These are phyloP conservation scores for Calameuta filiformis DNA, from an alignment of 2,888 invertebrate genomes.

Conservation along the genomic window DNA sequence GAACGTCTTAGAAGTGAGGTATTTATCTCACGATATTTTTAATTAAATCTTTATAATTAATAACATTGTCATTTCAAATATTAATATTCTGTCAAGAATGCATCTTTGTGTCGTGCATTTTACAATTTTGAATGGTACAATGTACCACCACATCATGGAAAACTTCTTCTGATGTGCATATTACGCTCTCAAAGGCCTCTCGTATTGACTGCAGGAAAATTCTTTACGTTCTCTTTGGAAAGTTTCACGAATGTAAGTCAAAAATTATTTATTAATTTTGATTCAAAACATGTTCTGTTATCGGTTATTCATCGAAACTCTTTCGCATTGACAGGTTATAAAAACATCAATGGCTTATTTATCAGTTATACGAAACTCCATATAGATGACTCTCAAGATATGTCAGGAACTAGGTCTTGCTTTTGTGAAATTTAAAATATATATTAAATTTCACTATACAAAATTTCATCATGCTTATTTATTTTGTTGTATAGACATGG, in stretches of 20 bases:
- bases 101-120: constrained; percentile 64
- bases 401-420: too few species aligned
- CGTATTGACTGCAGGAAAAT: constrained; percentile 67
- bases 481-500: too few species aligned
- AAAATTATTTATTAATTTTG: too few species aligned
- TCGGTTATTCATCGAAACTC: neutral
- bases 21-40: too few species aligned
- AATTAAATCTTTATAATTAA: too few species aligned
- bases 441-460: too few species aligned
- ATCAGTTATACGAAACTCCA: constrained; percentile 10
- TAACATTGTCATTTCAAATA: constrained; percentile 1
- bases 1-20: constrained; percentile 36
- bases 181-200: constrained; percentile 68
- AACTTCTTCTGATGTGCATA: constrained; percentile 65
- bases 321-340: constrained; percentile 7
- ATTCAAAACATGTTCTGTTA: too few species aligned
- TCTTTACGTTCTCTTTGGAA: constrained; percentile 67
- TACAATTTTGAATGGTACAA: constrained; percentile 67
- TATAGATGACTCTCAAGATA: neutral
- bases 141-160: constrained; percentile 55
- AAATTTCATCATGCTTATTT: too few species aligned
- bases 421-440: too few species aligned
- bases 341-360: constrained; percentile 15
- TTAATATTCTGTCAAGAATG: constrained; percentile 55
- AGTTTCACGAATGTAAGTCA: constrained; percentile 67